Evolutionary conservation across 2,888 invertebrate species (phyloP), one percentile per base, ranked within the genome.

Genomic region (Protophormia terraenovae): DNA sequence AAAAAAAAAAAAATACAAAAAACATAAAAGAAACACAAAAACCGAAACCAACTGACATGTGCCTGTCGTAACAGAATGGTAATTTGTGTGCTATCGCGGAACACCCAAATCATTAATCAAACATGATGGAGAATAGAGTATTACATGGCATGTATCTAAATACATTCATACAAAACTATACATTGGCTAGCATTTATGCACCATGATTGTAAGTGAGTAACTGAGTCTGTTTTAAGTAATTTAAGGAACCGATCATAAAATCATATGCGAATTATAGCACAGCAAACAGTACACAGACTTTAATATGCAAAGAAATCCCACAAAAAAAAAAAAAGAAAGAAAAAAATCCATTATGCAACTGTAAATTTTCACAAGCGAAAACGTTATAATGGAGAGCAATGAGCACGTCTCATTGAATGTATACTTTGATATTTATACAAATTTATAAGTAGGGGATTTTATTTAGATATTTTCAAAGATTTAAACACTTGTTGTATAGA

Each of bases 31-130:
- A 45, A 8, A 45, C 7, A 50, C 69, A 67, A 41, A 45, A 80
- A 55, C 55, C 73, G 53, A 53, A 86, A 78, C 62, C 82, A 89
- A 89, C 89, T 90, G 89, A 89, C 89, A 88, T 89, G 89, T 87
- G 89, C 89, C 88, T 89, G 89, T 89, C 89, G 89, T 85, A 89
- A 89, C 88, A 88, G 88, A 89, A 89, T 89, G 87, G 89, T 88
- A 89, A 89, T 87, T 89, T 89, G 89, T 88, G 88, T 86, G 87
- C 88, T 87, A 87, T 87, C 88, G 86, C 79, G 88, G 86, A 87
- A 89, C 89, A 88, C 88, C 88, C 88, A 84, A 87, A 88, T 89
- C 89, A 89, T 89, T 89, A 88, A 89, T 89, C 89, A 89, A 88
- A 88, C 87, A 87, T 88, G 87, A 87, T 87, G 86, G 80, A 82